phyloP scores from a whole-genome alignment of 2,113 vertebrate species.

The Ptyas mucosa region DNA sequence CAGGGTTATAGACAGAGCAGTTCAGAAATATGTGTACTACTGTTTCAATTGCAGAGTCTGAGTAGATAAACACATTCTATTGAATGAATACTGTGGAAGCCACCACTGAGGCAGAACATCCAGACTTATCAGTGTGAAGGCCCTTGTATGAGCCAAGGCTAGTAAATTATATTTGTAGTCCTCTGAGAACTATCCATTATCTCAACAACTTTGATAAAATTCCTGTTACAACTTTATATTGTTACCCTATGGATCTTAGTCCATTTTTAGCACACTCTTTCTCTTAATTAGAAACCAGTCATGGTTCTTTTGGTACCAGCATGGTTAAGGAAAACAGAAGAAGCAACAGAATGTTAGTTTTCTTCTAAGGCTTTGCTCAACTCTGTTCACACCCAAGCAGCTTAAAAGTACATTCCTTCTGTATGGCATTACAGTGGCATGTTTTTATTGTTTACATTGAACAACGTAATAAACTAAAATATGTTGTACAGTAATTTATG shows the following conservation, averaged over 20 bases:
- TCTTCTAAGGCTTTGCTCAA: conserved; percentile 1
- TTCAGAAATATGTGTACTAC: not conserved
- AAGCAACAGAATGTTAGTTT: conserved; percentile 27
- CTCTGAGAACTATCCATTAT: not conserved
- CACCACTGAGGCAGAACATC: not conserved
- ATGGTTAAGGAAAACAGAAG: conserved; percentile 11
- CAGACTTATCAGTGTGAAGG: not conserved
- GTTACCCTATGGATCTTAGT: not conserved
- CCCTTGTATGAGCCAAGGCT: not conserved
- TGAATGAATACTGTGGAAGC: not conserved
- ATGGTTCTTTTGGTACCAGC: not conserved
- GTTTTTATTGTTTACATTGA: conserved; percentile 42
- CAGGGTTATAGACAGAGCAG: not conserved
- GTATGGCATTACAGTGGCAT: conserved; percentile 31
- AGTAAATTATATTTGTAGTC: conserved; percentile 2
- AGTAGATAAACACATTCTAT: not conserved
- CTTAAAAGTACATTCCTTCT: conserved; percentile 26
- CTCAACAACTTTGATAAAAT: not conserved
- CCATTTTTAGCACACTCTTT: not conserved
- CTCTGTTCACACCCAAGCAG: not conserved
- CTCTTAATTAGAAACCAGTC: not conserved
- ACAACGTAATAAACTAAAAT: conserved; percentile 39
- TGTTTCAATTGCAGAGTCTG: not conserved
- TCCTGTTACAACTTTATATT: not conserved
- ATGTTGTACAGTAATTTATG: conserved; percentile 61